A percentile compares a stretch with the other conserved stretches of the same genome.
phyloP scores from a whole-genome alignment of 2,888 invertebrate species.

The Mesorhabditis sp. region DNA sequence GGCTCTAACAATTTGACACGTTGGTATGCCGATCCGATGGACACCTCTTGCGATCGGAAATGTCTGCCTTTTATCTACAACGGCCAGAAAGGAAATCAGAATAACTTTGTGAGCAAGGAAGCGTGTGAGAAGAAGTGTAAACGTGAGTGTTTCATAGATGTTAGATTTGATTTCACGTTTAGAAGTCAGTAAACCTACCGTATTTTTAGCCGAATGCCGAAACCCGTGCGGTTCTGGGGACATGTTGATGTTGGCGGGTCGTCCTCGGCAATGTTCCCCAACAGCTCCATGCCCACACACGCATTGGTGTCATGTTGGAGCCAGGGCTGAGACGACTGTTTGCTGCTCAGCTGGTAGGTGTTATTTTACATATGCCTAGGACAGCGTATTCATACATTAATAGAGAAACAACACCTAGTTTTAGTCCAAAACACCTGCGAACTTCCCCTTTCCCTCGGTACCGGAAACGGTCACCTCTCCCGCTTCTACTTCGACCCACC shows the following conservation, averaged over 20 bases:
- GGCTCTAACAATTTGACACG: slow-evolving; percentile 49
- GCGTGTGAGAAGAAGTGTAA: slow-evolving; percentile 49
- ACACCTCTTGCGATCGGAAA: slow-evolving; percentile 45
- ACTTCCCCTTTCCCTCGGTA: slow-evolving; percentile 38
- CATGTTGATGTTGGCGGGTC: slow-evolving; percentile 41
- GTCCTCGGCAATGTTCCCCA: slow-evolving; percentile 42
- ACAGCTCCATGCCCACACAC: slow-evolving; percentile 36
- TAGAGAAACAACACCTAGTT: background rate
- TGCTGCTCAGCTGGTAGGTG: slow-evolving; percentile 50
- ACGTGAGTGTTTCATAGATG: slow-evolving; percentile 17
- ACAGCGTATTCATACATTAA: slow-evolving; percentile 11
- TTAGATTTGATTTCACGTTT: background rate
- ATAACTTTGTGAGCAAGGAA: slow-evolving; percentile 54
- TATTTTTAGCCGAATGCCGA: slow-evolving; percentile 37
- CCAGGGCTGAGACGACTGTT: slow-evolving; percentile 50
- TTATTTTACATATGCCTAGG: background rate
- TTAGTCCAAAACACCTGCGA: slow-evolving; percentile 43
- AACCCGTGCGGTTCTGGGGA: slow-evolving; percentile 53
- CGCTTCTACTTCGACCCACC: slow-evolving; percentile 37
- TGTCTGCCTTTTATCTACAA: slow-evolving; percentile 54
- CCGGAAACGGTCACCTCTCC: slow-evolving; percentile 39
- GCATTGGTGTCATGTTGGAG: slow-evolving; percentile 55
- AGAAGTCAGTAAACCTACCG: background rate
- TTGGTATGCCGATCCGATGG: slow-evolving; percentile 52
- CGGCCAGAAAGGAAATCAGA: slow-evolving; percentile 54